Base-by-base conservation (phyloP, 1,140 invertebrate genomes). In the Zaprionus nigranus region DNA sequence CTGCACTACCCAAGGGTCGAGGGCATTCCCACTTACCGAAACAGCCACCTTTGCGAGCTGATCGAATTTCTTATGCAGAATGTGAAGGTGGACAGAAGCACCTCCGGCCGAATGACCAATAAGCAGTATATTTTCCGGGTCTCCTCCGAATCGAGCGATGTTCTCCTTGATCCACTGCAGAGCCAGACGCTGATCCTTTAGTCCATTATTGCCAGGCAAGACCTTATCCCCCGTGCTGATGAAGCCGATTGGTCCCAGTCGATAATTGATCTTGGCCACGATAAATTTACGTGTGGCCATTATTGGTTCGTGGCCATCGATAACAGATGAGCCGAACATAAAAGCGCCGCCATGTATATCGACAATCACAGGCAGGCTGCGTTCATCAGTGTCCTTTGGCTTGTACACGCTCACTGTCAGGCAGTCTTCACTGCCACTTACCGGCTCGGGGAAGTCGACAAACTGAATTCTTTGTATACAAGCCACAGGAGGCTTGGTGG, bases 161-260 rank as follows among this genome's bases (percentile, higher is more conserved):
- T 95, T 95, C 34, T 93, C 93, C 91, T 90, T 93, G 3, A 96
- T 92, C 95, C 95, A 96, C 62, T 94, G 92, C 6, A 96, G 74
- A 0, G 95, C 95, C 58, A 94, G 81, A 0, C 94, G 91, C 81
- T 96, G 95, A 92, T 96, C 96, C 86, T 95, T 95, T 5, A 96
- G 78, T 0, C 95, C 95, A 54, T 93, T 93, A 90, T 96, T 96
- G 3, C 95, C 95, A 1, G 94, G 91, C 84, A 1, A 92, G 82
- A 72, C 95, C 94, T 12, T 93, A 17, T 43, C 40, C 0, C 40
- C 94, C 0, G 94, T 94, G 56, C 94, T 94, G 0, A 95, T 80
- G 83, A 96, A 95, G n/a, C 95, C 95, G 22, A 96, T 77, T 2
- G 94, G 93, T 28, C 95, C 95, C 13, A 96, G 75, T n/a, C 95